Conservation (phyloP, 2,113 vertebrate genomes). For the Tamias sibiricus region DNA sequence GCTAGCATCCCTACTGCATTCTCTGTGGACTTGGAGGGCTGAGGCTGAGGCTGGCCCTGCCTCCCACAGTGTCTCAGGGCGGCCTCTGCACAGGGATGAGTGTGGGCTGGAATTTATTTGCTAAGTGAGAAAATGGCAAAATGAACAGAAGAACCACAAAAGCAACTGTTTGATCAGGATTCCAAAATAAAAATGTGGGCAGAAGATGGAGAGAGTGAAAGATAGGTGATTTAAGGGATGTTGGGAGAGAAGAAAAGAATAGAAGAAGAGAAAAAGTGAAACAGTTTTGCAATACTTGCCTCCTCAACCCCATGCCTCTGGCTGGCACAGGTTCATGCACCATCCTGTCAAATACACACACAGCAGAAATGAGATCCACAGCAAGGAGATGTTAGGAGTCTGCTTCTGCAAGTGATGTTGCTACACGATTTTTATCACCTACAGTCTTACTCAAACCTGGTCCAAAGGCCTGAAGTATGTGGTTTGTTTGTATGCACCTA, state of each 20-base stretch:
- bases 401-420: conserved; percentile 1
- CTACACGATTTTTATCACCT: not conserved
- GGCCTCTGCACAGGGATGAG: conserved; percentile 74
- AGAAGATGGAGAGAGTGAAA: not conserved
- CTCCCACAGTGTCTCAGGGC: conserved; percentile 24
- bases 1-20: not conserved
- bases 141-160: conserved; percentile 77
- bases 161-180: conserved; percentile 72
- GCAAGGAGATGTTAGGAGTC: not conserved
- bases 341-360: not conserved
- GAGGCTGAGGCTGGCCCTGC: not conserved
- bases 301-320: not conserved
- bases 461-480: conserved; percentile 39
- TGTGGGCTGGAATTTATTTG: conserved; percentile 62
- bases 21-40: not conserved
- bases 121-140: conserved; percentile 73
- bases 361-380: not conserved
- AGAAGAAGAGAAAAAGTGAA: not conserved
- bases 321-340: accelerated
- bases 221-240: not conserved
- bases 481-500: not conserved
- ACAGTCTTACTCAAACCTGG: not conserved
- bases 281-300: not conserved
- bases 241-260: not conserved
- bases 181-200: not conserved